These are phyloP conservation scores for Harmothoe impar DNA, from an alignment of 2,888 invertebrate genomes.

Conservation along the genomic window DNA sequence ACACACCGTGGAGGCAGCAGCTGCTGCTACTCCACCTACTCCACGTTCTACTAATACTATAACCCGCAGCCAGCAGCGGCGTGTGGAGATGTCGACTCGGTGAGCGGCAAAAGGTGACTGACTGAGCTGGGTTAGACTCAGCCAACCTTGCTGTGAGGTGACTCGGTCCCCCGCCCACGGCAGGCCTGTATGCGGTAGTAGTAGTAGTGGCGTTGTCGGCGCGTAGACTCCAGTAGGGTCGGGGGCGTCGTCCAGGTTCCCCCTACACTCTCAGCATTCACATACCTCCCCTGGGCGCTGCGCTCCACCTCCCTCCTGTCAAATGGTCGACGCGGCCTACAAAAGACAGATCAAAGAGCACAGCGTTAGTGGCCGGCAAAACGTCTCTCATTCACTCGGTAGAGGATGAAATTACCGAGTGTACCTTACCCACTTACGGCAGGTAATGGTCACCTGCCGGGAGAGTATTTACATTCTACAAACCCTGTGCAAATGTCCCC, in stretches of 20 bases:
- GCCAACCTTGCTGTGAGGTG: conserved; percentile 15
- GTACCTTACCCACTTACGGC: conserved; percentile 16
- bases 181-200: background rate
- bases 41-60: too few relatives aligned
- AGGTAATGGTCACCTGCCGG: background rate
- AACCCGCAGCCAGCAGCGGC: background rate
- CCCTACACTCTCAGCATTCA: background rate
- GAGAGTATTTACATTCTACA: background rate
- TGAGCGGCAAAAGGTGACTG: conserved; percentile 18
- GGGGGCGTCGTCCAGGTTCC: background rate
- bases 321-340: conserved; percentile 4
- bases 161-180: background rate
- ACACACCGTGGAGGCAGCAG: background rate
- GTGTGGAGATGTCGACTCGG: background rate
- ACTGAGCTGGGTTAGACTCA: background rate
- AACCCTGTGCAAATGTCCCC: background rate
- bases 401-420: conserved; percentile 39
- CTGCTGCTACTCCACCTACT: too few relatives aligned
- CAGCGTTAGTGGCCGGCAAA: conserved; percentile 44
- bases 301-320: conserved; percentile 19
- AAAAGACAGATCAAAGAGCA: conserved; percentile 51
- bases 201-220: too few relatives aligned
- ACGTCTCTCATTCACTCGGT: background rate
- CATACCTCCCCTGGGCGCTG: conserved; percentile 9
- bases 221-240: conserved; percentile 11